These are phyloP conservation scores for Oreochromis aureus DNA, from an alignment of 2,113 vertebrate species.

Conservation along the genomic window DNA sequence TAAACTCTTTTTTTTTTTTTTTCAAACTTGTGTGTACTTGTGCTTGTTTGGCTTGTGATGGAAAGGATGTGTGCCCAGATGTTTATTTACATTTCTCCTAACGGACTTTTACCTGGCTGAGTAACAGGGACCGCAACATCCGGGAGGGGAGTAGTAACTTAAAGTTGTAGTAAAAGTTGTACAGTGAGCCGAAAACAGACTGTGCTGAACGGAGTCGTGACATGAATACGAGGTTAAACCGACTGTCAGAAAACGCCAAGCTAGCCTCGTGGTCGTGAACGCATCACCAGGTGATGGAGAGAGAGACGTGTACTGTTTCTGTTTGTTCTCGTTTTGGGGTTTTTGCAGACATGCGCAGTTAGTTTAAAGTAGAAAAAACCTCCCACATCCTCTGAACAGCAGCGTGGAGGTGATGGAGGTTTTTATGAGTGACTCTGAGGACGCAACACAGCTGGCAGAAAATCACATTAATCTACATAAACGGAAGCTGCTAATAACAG, in stretches of 20 bases:
- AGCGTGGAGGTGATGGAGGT: neutral
- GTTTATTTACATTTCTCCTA: neutral
- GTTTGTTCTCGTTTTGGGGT: neutral
- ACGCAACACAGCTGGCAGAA: neutral
- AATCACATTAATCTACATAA: neutral
- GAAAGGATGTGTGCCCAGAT: neutral
- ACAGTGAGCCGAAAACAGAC: neutral
- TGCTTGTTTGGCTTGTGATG: neutral
- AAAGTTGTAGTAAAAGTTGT: neutral
- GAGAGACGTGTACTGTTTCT: neutral
- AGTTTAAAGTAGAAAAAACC: neutral
- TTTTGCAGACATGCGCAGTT: constrained; percentile 8
- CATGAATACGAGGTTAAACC: neutral
- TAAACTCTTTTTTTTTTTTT: neutral
- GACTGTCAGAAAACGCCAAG: neutral
- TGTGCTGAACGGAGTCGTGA: neutral
- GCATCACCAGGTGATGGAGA: neutral
- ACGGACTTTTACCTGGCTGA: neutral
- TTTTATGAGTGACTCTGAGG: neutral
- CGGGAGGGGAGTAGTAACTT: neutral
- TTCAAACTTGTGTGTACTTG: neutral
- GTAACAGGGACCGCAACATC: neutral
- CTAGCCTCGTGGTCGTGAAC: neutral
- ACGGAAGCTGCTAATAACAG: neutral
- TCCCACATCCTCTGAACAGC: neutral